Evolutionary conservation across 2,797 vertebrate genomes (phyloP).

Genomic region (Sebastes kiyomatsui): DNA sequence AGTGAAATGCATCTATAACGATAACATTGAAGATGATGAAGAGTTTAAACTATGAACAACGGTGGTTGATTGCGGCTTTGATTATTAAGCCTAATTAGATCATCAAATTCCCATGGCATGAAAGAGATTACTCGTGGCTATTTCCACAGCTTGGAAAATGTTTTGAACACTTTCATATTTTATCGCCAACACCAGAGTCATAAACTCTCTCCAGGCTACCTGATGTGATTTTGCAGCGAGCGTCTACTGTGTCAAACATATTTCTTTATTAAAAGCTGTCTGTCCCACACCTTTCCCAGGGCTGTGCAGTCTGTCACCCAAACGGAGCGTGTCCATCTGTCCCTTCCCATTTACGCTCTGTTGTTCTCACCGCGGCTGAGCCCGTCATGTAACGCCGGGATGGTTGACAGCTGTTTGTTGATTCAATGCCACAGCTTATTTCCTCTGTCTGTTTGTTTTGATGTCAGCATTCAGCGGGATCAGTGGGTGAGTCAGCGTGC

Average conservation of each 20-base stretch:
- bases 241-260: constrained; percentile 44
- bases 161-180: constrained; percentile 37
- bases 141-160: constrained; percentile 14
- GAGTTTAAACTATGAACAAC: constrained; percentile 34
- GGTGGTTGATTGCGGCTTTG: constrained; percentile 45
- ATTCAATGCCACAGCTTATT: constrained; percentile 75
- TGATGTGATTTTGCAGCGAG: constrained; percentile 48
- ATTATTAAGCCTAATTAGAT: constrained; percentile 58
- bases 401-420: constrained; percentile 79
- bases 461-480: constrained; percentile 67
- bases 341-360: constrained; percentile 62
- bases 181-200: constrained; percentile 19
- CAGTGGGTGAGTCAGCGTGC: constrained; percentile 45
- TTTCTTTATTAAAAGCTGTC: constrained; percentile 63
- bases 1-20: constrained; percentile 37
- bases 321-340: constrained; percentile 71
- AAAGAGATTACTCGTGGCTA: constrained; percentile 15
- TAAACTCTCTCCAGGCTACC: constrained; percentile 19
- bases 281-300: constrained; percentile 66
- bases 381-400: constrained; percentile 60
- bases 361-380: constrained; percentile 51
- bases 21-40: constrained; percentile 43
- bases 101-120: constrained; percentile 35
- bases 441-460: constrained; percentile 79
- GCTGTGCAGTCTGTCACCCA: constrained; percentile 69